Percentiles rank a stretch among this genome's conserved stretches.
Conservation (phyloP, 2,113 vertebrate genomes). For the Colius striatus region DNA sequence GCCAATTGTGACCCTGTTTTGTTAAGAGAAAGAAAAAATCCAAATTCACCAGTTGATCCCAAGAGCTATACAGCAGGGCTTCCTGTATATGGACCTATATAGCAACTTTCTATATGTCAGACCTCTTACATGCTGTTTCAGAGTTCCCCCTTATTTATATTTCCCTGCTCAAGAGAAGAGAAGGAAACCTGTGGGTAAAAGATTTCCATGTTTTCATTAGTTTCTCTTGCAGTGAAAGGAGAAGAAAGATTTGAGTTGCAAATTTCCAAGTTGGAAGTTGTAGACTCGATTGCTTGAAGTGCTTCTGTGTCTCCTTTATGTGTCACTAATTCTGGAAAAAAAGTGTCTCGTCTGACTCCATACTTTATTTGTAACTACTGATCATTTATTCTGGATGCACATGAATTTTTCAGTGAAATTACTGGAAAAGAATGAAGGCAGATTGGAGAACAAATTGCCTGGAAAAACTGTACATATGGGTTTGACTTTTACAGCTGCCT, state of each 20-base stretch:
- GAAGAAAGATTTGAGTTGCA: background rate
- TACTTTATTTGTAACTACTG: background rate
- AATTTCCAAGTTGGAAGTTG: background rate
- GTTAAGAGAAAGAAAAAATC: background rate
- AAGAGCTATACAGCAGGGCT: background rate
- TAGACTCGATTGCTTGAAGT: background rate
- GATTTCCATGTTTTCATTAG: background rate
- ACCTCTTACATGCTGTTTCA: background rate
- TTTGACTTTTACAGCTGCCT: background rate
- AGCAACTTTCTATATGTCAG: background rate
- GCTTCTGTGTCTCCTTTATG: background rate
- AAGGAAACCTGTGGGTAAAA: background rate
- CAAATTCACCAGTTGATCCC: fast-evolving
- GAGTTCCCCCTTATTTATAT: fast-evolving
- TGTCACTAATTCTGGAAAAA: background rate
- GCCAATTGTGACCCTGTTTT: background rate
- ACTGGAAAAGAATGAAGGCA: background rate
- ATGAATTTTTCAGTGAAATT: background rate
- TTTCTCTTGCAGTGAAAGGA: background rate
- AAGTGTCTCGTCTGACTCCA: fast-evolving
- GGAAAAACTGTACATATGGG: background rate
- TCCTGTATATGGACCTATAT: fast-evolving
- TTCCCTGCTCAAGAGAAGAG: background rate
- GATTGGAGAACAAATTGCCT: background rate
- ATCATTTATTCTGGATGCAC: background rate